Evolutionary conservation across 2,888 invertebrate genomes (phyloP), one percentile per base, ranked within the genome.

Genomic region (Lochmaea capreae): DNA sequence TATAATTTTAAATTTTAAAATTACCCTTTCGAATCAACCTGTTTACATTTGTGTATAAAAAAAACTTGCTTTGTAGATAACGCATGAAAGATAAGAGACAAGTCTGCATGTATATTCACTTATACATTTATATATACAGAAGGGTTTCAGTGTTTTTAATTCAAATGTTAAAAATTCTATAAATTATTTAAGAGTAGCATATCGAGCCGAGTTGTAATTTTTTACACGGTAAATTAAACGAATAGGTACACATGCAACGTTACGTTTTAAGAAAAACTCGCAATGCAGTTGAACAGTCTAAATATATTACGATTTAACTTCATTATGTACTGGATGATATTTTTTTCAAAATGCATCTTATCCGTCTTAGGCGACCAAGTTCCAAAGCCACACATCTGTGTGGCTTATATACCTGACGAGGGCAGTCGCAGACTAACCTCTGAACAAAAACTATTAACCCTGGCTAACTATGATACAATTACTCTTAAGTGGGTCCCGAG

Each of bases 1-100:
- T 63, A 63, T 42, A 63, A 63, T 63, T 63, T 39, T 43, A 63
- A 63, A 63, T 63, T 63, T 63, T 4, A 18, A 54, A 54, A 63
- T 43, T 39, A 42, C 62, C 62, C 62, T 63, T 63, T 63, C 26
- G 42, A 63, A 63, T 63, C 4, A 16, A 43, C 33, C 61, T 61
- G 61, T n/a, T 39, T n/a, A 39, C 33, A 16, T 61, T 39, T 42
- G n/a, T 8, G 61, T 61, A 14, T 26, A 61, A 43, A 39, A 26
- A 18, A 11, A 16, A 39, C 39, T 39, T 61, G 18, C 18, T 16
- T 16, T 54, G 54, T 12, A 61, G 33, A 61, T 61, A 61, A 14
- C 61, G 33, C 33, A n/a, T 61, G 2, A 6, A 14, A 4, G n/a
- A 39, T n/a, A n/a, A 61, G 61, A 33, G n/a, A n/a, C 10, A 39